These are phyloP conservation scores for Spatula clypeata DNA, from an alignment of 2,797 vertebrate genomes.

Conservation along the genomic window DNA sequence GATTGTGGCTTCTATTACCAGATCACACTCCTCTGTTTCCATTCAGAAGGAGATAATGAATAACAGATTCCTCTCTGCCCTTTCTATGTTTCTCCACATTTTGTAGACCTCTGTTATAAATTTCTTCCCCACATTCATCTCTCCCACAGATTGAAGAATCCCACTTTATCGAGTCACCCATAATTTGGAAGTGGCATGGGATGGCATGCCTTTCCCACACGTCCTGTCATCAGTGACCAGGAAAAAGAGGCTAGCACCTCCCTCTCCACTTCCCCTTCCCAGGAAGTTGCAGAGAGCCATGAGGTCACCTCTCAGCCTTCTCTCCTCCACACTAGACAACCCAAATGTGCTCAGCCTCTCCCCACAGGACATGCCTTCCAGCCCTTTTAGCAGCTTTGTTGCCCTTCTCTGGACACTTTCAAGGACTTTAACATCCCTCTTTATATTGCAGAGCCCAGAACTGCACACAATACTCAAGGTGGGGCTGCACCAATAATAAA, in stretches of 20 bases:
- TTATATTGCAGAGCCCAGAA: background rate
- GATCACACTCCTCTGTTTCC: background rate
- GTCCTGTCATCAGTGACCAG: background rate
- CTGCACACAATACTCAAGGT: background rate
- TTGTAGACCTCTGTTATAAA: background rate
- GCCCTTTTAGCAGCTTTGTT: background rate
- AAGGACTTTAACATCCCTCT: background rate
- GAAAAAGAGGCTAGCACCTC: too few species aligned
- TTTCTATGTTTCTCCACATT: background rate
- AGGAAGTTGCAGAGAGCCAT: background rate
- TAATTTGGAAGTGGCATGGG: background rate
- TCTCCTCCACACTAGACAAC: background rate
- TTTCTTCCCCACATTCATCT: background rate
- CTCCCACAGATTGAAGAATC: background rate
- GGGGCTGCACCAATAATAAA: background rate
- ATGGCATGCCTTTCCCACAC: background rate
- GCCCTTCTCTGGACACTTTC: background rate
- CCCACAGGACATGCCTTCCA: background rate
- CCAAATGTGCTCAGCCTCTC: background rate
- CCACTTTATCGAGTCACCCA: background rate
- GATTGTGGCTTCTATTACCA: background rate
- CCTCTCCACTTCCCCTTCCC: background rate
- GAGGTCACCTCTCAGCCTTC: background rate
- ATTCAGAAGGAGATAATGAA: background rate
- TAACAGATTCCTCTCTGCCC: background rate